Conservation (phyloP, 2,797 vertebrate genomes). For the Karalla daura region DNA sequence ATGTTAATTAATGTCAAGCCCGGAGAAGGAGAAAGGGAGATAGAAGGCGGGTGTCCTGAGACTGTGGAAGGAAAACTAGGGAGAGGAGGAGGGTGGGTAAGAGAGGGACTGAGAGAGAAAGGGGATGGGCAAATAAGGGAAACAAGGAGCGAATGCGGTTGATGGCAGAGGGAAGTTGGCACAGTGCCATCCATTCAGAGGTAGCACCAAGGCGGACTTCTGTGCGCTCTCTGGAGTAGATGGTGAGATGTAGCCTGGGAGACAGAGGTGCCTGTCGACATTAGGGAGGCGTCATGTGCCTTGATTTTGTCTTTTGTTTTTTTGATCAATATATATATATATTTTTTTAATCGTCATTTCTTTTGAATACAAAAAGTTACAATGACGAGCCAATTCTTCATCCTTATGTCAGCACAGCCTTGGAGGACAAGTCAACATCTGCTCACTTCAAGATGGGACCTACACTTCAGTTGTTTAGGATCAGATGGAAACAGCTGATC, state of each 20-base stretch:
- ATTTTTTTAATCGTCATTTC: conserved; percentile 14
- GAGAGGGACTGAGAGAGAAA: conserved; percentile 83
- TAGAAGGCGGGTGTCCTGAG: conserved; percentile 72
- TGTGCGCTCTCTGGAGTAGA: conserved; percentile 85
- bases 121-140: conserved; percentile 91
- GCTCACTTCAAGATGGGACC: conserved; percentile 36
- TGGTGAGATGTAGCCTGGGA: conserved; percentile 89
- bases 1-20: conserved; percentile 98
- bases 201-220: conserved; percentile 92
- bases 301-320: conserved; percentile 32
- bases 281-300: conserved; percentile 65
- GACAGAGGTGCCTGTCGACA: conserved; percentile 70
- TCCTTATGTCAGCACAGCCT: conserved; percentile 31
- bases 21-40: conserved; percentile 87
- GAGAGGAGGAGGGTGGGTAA: conserved; percentile 82
- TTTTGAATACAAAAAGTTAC: conserved; percentile 42
- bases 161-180: conserved; percentile 96
- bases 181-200: conserved; percentile 99
- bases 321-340: background rate
- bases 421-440: conserved; percentile 62
- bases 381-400: conserved; percentile 34
- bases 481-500: conserved; percentile 42
- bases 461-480: conserved; percentile 14
- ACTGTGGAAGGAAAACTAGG: conserved; percentile 73
- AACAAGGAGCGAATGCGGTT: conserved; percentile 96